These are phyloP conservation scores for Drosophila anomalata DNA, from an alignment of 2,888 invertebrate genomes.

Conservation along the genomic window DNA sequence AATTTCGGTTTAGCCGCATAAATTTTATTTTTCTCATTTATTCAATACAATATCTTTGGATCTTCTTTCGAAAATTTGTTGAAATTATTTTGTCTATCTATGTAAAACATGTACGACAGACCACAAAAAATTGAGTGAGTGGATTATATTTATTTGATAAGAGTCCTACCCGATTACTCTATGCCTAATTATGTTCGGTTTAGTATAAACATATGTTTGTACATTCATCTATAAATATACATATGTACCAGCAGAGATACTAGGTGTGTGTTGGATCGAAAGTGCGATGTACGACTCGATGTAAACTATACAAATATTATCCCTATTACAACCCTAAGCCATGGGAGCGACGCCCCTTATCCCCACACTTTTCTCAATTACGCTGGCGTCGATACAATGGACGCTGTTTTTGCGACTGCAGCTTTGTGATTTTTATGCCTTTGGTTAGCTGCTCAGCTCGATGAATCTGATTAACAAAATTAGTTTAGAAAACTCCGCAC, in stretches of 20 bases:
- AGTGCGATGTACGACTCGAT: slow-evolving; percentile 15
- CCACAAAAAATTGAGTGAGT: slow-evolving; percentile 30
- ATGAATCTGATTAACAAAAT: slow-evolving; percentile 79
- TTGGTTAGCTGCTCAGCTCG: slow-evolving; percentile 67
- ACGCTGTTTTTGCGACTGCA: slow-evolving; percentile 34
- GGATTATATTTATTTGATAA: neutral
- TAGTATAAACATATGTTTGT: slow-evolving; percentile 4
- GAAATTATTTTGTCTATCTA: slow-evolving; percentile 18
- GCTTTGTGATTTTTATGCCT: slow-evolving; percentile 61
- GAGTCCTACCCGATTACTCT: slow-evolving; percentile 1
- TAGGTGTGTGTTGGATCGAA: neutral
- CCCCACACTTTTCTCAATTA: slow-evolving; percentile 70
- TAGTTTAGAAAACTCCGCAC: slow-evolving; percentile 82
- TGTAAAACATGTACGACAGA: slow-evolving; percentile 1
- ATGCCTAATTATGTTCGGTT: slow-evolving; percentile 24
- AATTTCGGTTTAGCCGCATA: slow-evolving; percentile 80
- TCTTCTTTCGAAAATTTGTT: slow-evolving; percentile 37
- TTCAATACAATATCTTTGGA: slow-evolving; percentile 56
- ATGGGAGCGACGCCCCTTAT: slow-evolving; percentile 12
- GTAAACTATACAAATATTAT: slow-evolving; percentile 61
- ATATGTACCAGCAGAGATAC: neutral
- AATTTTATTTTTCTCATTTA: slow-evolving; percentile 70
- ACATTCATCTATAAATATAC: slow-evolving; percentile 14
- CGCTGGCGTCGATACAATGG: slow-evolving; percentile 68
- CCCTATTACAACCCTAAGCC: slow-evolving; percentile 57